Conservation (phyloP, 23 tunicate species). For the Phallusia fumigata region DNA sequence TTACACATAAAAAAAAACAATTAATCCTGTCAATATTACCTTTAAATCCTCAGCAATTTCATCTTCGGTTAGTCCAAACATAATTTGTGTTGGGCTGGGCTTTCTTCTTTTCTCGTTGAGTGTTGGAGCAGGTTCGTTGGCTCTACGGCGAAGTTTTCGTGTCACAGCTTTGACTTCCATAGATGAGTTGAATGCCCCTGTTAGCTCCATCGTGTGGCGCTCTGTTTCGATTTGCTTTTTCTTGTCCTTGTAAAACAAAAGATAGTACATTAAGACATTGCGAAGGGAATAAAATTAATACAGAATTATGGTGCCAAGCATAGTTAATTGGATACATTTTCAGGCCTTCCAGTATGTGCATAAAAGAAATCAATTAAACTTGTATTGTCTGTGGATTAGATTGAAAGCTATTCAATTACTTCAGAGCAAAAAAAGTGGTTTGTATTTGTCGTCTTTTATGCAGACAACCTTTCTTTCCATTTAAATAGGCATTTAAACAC, state of each 20-base stretch:
- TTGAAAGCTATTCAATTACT: no score
- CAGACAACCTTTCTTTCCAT: no score
- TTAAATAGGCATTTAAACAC: no score
- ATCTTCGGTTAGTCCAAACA: conserved; percentile 58
- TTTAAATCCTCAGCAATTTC: conserved; percentile 73
- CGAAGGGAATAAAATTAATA: neutral
- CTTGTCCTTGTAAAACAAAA: conserved; percentile 44
- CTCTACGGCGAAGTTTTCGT: conserved; percentile 64
- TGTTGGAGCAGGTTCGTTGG: conserved; percentile 88
- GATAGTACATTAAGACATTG: neutral
- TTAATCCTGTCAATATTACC: conserved; percentile 18
- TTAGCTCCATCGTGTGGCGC: conserved; percentile 77
- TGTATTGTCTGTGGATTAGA: no score
- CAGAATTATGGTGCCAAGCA: no score
- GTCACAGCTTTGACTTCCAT: conserved; percentile 78
- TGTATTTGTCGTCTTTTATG: no score
- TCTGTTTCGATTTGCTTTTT: conserved; percentile 82
- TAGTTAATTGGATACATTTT: no score
- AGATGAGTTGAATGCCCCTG: conserved; percentile 55
- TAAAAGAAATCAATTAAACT: no score
- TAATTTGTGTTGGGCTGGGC: conserved; percentile 78
- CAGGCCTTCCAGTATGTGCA: no score
- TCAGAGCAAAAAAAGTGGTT: no score
- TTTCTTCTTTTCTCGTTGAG: conserved; percentile 77
- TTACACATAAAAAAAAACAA: neutral